Percentiles rank a stretch among this genome's conserved stretches.
These are phyloP conservation scores for Drosophila pectinifera DNA, from an alignment of 1,140 invertebrate genomes.

Conservation along the genomic window DNA sequence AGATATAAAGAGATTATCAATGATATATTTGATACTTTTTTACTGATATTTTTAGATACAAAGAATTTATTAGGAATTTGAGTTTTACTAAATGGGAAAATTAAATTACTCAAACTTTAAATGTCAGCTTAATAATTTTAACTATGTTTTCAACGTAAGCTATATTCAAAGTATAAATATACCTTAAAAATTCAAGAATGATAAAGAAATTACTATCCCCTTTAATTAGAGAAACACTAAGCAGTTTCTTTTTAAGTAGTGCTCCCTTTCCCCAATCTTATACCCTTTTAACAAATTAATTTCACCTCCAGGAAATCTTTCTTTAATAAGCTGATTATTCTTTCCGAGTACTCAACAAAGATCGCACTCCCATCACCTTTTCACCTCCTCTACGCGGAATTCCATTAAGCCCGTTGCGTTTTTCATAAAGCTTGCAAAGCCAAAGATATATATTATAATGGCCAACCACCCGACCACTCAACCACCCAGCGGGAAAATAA, in stretches of 20 bases:
- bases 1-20: background rate
- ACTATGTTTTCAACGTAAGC: background rate
- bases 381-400: conserved; percentile 17
- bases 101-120: too few species aligned
- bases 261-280: background rate
- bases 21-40: too few species aligned
- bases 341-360: background rate
- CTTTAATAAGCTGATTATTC: background rate
- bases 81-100: background rate
- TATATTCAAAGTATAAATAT: background rate
- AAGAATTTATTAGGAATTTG: too few species aligned
- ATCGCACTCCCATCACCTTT: background rate
- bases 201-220: too few species aligned
- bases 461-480: conserved; percentile 7
- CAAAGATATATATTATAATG: conserved; percentile 36
- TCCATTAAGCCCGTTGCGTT: conserved; percentile 22
- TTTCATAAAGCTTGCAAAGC: conserved; percentile 16
- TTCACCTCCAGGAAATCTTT: background rate
- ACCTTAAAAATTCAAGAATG: background rate
- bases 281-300: conserved; percentile 19
- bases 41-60: background rate
- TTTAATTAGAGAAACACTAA: background rate
- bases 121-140: fast-evolving
- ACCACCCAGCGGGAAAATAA: conserved; percentile 7
- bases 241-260: background rate